These are phyloP conservation scores for Ictidomys tridecemlineatus DNA, from an alignment of 2,113 vertebrate species.

Conservation along the genomic window DNA sequence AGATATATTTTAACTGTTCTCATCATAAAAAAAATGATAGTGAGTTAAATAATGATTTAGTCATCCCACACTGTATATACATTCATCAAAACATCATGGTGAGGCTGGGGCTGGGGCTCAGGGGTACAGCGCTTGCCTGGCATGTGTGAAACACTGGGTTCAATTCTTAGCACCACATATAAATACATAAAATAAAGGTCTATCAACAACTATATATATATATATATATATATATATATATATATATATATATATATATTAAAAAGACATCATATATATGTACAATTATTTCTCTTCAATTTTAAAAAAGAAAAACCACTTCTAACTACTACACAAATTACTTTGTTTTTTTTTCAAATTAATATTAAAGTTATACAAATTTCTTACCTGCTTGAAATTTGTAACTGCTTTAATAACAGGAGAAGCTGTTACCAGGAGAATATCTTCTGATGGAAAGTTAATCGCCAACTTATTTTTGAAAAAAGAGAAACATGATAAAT, in stretches of 20 bases:
- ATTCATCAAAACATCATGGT: background rate
- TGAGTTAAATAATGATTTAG: background rate
- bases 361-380: slow-evolving; percentile 4
- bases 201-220: too few species aligned
- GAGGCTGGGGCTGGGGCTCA: too few species aligned
- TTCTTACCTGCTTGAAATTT: slow-evolving; percentile 95
- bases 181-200: too few species aligned
- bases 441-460: slow-evolving; percentile 91
- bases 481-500: slow-evolving; percentile 44
- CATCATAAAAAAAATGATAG: background rate
- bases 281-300: background rate
- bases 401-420: slow-evolving; percentile 94
- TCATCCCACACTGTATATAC: background rate
- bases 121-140: too few species aligned
- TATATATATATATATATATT: too few species aligned
- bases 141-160: too few species aligned
- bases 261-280: background rate
- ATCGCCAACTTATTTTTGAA: slow-evolving; percentile 90
- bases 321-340: background rate
- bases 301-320: background rate
- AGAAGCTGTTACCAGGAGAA: slow-evolving; percentile 93
- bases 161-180: too few species aligned
- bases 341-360: background rate
- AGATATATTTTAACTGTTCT: background rate
- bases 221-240: too few species aligned